A percentile compares a stretch with the other conserved stretches of the same genome.
phyloP scores from a whole-genome alignment of 2,113 vertebrate genomes.

The Anarrhichthys ocellatus region DNA sequence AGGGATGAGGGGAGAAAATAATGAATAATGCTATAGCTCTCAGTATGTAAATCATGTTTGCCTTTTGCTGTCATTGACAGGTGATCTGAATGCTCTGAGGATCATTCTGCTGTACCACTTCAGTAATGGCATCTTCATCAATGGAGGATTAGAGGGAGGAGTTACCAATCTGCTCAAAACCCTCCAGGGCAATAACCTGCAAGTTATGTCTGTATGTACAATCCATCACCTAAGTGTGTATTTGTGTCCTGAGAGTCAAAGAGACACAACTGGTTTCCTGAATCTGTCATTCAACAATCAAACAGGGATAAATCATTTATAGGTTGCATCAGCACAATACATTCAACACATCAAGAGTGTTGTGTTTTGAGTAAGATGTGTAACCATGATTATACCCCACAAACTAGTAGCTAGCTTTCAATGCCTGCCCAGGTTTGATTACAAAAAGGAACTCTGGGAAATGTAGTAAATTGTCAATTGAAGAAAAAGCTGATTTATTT shows the following conservation, averaged over 20 bases:
- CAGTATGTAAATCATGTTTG: background rate
- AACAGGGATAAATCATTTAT: background rate
- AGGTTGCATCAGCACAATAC: background rate
- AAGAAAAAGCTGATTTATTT: background rate
- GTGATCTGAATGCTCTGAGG: constrained; percentile 88
- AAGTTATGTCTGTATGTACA: constrained; percentile 83
- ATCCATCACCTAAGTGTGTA: background rate
- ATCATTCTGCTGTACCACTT: constrained; percentile 96
- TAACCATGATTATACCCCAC: background rate
- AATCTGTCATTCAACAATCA: background rate
- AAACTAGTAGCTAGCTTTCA: background rate
- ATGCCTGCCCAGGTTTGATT: background rate
- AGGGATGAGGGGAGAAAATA: background rate
- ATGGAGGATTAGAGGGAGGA: constrained; percentile 92
- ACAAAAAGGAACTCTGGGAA: background rate
- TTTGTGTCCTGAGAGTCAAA: background rate
- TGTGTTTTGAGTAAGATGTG: background rate
- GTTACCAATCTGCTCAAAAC: constrained; percentile 96
- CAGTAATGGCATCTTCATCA: constrained; percentile 92
- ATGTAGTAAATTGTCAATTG: background rate
- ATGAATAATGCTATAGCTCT: background rate
- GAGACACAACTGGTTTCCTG: background rate
- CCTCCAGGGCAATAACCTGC: constrained; percentile 92
- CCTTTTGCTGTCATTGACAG: constrained; percentile 70
- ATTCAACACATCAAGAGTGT: background rate